Evolutionary conservation across 2,797 vertebrate genomes (phyloP), one percentile per base, ranked within the genome.

Genomic region (Sebastes reedi): DNA sequence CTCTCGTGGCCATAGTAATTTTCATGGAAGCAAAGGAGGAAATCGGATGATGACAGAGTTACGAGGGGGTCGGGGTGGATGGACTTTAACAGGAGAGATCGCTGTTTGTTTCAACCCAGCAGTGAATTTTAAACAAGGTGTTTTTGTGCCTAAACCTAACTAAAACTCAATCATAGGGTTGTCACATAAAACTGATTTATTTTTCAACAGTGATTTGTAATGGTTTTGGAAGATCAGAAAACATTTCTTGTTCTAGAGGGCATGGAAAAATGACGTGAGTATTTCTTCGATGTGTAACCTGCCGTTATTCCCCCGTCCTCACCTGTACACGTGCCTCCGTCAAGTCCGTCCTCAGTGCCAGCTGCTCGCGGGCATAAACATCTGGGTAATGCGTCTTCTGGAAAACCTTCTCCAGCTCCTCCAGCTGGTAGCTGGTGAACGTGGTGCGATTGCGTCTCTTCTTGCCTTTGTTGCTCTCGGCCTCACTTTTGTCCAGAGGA

Each of bases 361-460:
- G 96, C 93, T 99, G 98, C 93, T 99, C 98, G 6, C 98, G 96
- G 6, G 98, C 98, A 0, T 99, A 99, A 80, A 99, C 98, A 3
- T 99, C 98, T 0, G 98, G 98, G 89, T 99, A 99, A 93, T 99
- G 98, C 6, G 98, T 99, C 95, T 99, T 99, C 95, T 99, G 98
- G 93, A 99, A 99, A 89, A 98, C 97, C 69, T 98, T 99, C 92
- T 99, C 98, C 91, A 99, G 95, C 91, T 99, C 98, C 82, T 99
- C 98, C 88, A 99, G 94, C 94, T 99, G 98, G 94, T 98, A 99
- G 83, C 97, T 98, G 22, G 97, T 99, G 93, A 99, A 99, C 12
- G 98, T 99, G 77, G 98, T 99, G 46, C 98, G 96, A 91, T 99
- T 98, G 80, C 98, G 95, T 39, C 98, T 88, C 91, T 98, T 99